Base-by-base conservation (phyloP, 64 coral and sea anemone species). In the Acropora yongei region DNA sequence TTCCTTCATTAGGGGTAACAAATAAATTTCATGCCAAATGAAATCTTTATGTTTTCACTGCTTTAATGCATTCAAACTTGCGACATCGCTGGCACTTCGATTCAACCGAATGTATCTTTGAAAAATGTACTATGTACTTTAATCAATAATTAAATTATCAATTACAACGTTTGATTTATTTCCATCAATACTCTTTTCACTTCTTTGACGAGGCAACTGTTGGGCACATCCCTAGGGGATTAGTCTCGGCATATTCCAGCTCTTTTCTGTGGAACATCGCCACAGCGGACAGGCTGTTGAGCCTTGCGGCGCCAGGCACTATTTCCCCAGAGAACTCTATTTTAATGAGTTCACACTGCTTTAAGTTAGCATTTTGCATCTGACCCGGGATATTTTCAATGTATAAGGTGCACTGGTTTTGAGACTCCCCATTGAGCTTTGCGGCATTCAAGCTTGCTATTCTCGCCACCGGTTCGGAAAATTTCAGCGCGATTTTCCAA, bases 381-480 rank as follows among this genome's bases (percentile, higher is more conserved):
- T 82, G 79, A 1, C 79, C 79, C n/a, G n/a, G n/a, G 20, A 82
- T 41, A 82, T 82, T 82, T 41, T 82, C 55, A 12, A 82, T 82
- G 79, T 65, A 82, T 8, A 42, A 82, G 55, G 79, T 82, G 5
- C 10, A 39, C 39, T 41, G 7, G 39, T 82, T 57, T 82, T 42
- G 10, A 10, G 79, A 82, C 19, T 63, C 42, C 10, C 79, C 30
- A 10, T 6, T 39, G 43, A 43, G n/a, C 40, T 65, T 82, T 60
- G 79, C 79, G 5, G 8, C 19, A 43, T 60, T 82, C 57, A 82
- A 13, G 41, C 44, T 58, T 13, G 51, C 44, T 61, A 82, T 82
- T 82, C 44, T 57, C 14, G 79, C 79, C 10, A 82, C 79, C 30
- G 79, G 39, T 16, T 63, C 41, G 51, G 79, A 82, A 63, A 82